Evolutionary conservation across 2,888 invertebrate species (phyloP).

Genomic region (Scelioninae gen. 1): DNA sequence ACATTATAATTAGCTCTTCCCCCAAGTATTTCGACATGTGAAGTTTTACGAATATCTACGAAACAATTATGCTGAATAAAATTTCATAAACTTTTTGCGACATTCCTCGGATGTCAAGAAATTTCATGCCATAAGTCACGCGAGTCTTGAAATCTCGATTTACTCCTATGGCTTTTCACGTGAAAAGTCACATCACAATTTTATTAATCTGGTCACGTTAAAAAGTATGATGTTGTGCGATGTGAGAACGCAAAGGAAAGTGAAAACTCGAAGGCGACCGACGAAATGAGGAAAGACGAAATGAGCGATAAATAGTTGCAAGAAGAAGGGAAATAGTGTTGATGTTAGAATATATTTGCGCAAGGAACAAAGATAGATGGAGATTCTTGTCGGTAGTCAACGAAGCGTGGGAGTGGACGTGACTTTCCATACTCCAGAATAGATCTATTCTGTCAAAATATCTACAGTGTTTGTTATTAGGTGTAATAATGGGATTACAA

Average conservation of each 20-base stretch:
- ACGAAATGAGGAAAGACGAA: conserved; percentile 34
- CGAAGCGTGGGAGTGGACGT: conserved; percentile 73
- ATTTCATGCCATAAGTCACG: conserved; percentile 46
- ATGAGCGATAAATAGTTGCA: conserved; percentile 54
- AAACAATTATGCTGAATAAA: conserved; percentile 44
- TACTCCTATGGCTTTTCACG: conserved; percentile 34
- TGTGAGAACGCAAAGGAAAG: conserved; percentile 53
- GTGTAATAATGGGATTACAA: background rate
- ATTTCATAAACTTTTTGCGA: conserved; percentile 64
- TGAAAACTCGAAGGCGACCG: background rate
- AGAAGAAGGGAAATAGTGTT: conserved; percentile 40
- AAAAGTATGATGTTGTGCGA: background rate
- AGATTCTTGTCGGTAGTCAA: conserved; percentile 63
- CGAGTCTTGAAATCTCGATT: conserved; percentile 39
- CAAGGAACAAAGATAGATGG: conserved; percentile 57
- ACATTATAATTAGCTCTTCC: conserved; percentile 43
- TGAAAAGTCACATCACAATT: conserved; percentile 34
- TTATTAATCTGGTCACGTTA: conserved; percentile 23
- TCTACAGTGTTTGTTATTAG: background rate
- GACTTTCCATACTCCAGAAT: conserved; percentile 71
- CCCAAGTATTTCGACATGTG: conserved; percentile 33
- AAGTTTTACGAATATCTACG: conserved; percentile 43
- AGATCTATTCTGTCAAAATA: conserved; percentile 66
- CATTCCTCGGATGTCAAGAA: conserved; percentile 43
- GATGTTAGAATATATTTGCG: conserved; percentile 62